A percentile compares a stretch with the other conserved stretches of the same genome.
Evolutionary conservation across 2,888 invertebrate species (phyloP).

Genomic region (Andrena hattorfiana): DNA sequence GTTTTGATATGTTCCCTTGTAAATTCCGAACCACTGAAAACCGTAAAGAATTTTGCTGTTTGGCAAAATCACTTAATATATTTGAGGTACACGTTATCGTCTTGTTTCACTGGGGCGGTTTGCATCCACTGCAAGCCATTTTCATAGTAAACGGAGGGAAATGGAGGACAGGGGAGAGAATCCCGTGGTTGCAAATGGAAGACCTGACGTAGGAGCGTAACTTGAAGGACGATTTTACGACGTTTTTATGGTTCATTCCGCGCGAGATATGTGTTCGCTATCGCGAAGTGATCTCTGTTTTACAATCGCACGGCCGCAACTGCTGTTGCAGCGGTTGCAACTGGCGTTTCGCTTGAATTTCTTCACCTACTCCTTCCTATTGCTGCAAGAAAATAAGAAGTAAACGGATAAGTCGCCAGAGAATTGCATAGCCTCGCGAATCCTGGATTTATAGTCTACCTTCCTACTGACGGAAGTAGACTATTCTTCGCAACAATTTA

Average conservation of each 20-base stretch:
- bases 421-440: conserved; percentile 32
- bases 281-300: conserved; percentile 74
- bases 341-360: conserved; percentile 45
- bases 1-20: background rate
- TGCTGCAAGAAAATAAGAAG: conserved; percentile 18
- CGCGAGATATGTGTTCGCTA: conserved; percentile 68
- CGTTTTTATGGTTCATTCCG: conserved; percentile 73
- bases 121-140: conserved; percentile 11
- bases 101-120: background rate
- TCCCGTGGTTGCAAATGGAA: conserved; percentile 75
- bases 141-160: conserved; percentile 7
- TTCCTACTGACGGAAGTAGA: no score
- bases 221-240: conserved; percentile 69
- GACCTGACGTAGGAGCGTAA: conserved; percentile 72
- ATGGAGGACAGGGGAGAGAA: conserved; percentile 59
- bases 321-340: conserved; percentile 38
- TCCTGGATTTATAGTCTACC: background rate
- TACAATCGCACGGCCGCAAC: conserved; percentile 63
- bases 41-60: background rate
- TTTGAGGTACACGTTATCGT: background rate
- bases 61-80: background rate
- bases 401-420: conserved; percentile 17
- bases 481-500: no score
- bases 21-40: background rate
- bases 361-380: conserved; percentile 29